These are phyloP conservation scores for Colius striatus DNA, from an alignment of 2,113 vertebrate genomes.

Conservation along the genomic window DNA sequence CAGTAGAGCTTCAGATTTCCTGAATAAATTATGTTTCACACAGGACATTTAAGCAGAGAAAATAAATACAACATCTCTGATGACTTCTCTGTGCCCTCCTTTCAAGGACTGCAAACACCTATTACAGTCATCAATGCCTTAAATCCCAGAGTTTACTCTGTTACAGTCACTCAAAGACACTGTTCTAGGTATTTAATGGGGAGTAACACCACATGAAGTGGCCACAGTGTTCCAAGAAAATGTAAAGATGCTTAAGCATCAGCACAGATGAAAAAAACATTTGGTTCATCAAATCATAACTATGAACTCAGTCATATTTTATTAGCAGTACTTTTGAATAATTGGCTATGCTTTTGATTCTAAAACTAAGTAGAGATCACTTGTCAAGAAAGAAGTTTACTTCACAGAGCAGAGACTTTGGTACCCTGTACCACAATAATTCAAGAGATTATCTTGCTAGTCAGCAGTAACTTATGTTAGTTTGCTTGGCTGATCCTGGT, in stretches of 20 bases:
- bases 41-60: neutral
- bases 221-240: neutral
- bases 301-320: neutral
- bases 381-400: neutral
- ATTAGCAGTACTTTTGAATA: neutral
- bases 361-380: neutral
- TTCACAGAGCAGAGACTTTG: neutral
- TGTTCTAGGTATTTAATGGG: neutral
- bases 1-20: neutral
- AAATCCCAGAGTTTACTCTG: neutral
- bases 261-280: neutral
- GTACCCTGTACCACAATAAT: neutral
- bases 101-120: neutral
- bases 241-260: neutral
- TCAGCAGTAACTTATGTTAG: neutral
- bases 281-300: neutral
- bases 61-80: neutral
- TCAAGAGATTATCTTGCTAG: neutral
- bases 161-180: neutral
- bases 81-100: neutral
- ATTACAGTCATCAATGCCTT: neutral
- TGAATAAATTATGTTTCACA: neutral
- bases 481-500: neutral
- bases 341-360: neutral
- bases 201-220: neutral